Evolutionary conservation across 1,140 invertebrate species (phyloP).

Genomic region (Atta cephalotes): DNA sequence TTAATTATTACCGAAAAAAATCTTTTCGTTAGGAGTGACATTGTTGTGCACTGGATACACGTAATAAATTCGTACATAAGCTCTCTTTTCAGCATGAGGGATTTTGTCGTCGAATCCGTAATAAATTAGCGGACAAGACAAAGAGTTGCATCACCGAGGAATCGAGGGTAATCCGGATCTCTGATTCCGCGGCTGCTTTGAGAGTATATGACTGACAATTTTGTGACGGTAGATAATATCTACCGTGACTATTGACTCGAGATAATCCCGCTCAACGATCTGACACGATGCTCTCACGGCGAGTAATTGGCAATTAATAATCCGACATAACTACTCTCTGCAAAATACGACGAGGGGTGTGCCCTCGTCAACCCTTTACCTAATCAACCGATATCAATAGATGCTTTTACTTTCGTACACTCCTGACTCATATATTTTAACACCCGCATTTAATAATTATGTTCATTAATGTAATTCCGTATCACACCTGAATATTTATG

Average conservation of each 20-base stretch:
- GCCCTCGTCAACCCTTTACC: constrained; percentile 20
- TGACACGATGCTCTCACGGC: constrained; percentile 39
- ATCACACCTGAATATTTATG: neutral
- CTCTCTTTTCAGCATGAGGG: neutral
- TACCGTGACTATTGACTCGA: constrained; percentile 59
- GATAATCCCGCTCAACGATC: constrained; percentile 21
- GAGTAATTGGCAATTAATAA: constrained; percentile 52
- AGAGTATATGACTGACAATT: constrained; percentile 40
- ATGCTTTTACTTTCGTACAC: neutral
- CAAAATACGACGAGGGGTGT: neutral
- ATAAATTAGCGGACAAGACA: constrained; percentile 27
- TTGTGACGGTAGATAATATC: constrained; percentile 53
- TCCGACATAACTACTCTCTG: neutral
- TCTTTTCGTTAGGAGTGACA: neutral
- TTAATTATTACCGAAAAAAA: neutral
- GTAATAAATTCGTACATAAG: neutral
- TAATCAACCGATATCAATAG: neutral
- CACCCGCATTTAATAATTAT: neutral
- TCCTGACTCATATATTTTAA: neutral
- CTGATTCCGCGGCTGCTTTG: constrained; percentile 13
- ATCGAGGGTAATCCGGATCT: constrained; percentile 23
- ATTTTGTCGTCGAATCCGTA: constrained; percentile 11
- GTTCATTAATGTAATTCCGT: neutral
- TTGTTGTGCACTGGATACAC: neutral
- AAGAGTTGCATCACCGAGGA: constrained; percentile 2